These are phyloP conservation scores for Aphelenchoides fujianensis DNA, from an alignment of 1,140 invertebrate genomes.

Conservation along the genomic window DNA sequence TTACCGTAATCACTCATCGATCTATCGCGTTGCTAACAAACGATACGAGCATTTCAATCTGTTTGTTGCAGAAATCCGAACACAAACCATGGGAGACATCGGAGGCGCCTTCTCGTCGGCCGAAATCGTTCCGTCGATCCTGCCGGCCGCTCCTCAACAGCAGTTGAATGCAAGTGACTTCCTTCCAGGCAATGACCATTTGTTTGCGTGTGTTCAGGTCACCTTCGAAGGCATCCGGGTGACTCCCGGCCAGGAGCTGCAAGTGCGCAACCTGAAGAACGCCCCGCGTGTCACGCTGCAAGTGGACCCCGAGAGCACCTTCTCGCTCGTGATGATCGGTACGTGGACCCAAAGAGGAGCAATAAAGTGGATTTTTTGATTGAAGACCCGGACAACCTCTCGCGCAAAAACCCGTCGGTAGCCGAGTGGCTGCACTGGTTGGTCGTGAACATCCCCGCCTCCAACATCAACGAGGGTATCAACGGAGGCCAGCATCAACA, in stretches of 20 bases:
- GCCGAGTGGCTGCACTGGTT: slow-evolving; percentile 62
- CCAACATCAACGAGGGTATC: slow-evolving; percentile 57
- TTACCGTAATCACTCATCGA: too few species aligned
- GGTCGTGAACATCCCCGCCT: slow-evolving; percentile 59
- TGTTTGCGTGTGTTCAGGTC: slow-evolving; percentile 45
- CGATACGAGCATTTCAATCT: too few species aligned
- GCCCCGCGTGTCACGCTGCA: slow-evolving; percentile 58
- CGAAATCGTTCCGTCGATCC: slow-evolving; percentile 56
- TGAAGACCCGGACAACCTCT: slow-evolving; percentile 61
- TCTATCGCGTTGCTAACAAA: too few species aligned
- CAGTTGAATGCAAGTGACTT: slow-evolving; percentile 50
- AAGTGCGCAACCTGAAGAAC: slow-evolving; percentile 57
- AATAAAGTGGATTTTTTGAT: too few species aligned
- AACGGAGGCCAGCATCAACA: slow-evolving; percentile 61
- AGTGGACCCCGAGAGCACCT: slow-evolving; percentile 59
- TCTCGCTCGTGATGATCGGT: slow-evolving; percentile 61
- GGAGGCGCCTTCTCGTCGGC: slow-evolving; percentile 49
- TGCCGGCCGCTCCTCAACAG: slow-evolving; percentile 52
- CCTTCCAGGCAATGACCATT: slow-evolving; percentile 9
- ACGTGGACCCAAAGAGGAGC: too few species aligned
- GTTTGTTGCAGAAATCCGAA: too few species aligned
- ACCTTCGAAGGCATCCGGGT: slow-evolving; percentile 59
- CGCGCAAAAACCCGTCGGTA: slow-evolving; percentile 58
- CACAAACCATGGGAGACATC: slow-evolving; percentile 58
- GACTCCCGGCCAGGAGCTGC: slow-evolving; percentile 54